Base-by-base conservation (phyloP, 2,888 invertebrate genomes). In the Saturnia pavonia region DNA sequence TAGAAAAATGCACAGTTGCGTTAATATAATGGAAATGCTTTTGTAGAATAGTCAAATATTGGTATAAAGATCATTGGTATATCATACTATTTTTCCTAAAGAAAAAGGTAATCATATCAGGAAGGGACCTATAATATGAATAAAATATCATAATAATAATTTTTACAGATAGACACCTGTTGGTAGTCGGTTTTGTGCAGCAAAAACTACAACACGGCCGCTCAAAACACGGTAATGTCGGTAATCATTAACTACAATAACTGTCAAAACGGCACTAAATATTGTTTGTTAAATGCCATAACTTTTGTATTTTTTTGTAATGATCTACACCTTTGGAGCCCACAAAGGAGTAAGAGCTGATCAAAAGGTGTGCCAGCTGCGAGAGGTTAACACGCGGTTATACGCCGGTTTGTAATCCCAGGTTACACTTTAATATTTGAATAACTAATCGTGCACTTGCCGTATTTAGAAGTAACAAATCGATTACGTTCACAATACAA, bases 231-330 rank as follows among this genome's bases (percentile, higher is more conserved):
- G 25, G 57, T 90, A 90, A 91, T 90, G 88, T 84, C 87, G 83
- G 87, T 89, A 89, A 92, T 91, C 91, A 91, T 92, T 89, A 91
- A 85, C 88, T 88, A 87, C 88, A 88, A 91, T 93, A 93, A 93
- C 91, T 92, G 92, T 93, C 93, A 89, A 91, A 91, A 89, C 86
- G 89, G 85, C 88, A 91, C 91, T 92, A 93, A 94, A 93, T 92
- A 92, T 92, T 92, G 91, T 94, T 91, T 91, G 91, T 92, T 91
- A 90, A 91, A 91, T 91, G 91, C 85, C 86, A 83, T 89, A 88
- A 87, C 82, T 89, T 90, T 91, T 87, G 81, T 88, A 84, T 84
- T 89, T 90, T 34, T 91, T 92, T 90, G 81, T 85, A 89, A 86
- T 89, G 91, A 85, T 91, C 89, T 87, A 88, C 92, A 92, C 92